Evolutionary conservation across 1,140 invertebrate species (phyloP).

Genomic region (Penaeus japonicus): DNA sequence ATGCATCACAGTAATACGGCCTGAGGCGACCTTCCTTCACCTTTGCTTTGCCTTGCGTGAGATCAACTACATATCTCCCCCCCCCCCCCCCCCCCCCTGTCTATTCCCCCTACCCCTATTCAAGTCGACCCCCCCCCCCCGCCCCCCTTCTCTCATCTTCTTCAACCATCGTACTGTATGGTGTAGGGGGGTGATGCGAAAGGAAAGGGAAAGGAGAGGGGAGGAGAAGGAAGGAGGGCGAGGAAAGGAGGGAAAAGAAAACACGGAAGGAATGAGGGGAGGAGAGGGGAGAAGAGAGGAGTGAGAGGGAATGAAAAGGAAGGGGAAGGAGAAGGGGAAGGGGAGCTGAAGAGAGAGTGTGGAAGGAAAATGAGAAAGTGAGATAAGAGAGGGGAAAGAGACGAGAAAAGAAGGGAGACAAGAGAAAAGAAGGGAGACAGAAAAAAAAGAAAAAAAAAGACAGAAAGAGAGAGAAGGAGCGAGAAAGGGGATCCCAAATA

Average conservation of each 20-base stretch:
- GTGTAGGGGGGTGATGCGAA: neutral
- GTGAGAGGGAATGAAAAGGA: neutral
- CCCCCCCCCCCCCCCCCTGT: neutral
- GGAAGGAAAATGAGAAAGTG: neutral
- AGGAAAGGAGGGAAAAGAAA: neutral
- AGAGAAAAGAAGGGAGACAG: neutral
- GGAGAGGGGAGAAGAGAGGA: neutral
- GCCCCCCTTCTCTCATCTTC: too few species aligned
- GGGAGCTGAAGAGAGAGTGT: neutral
- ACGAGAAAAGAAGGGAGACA: neutral
- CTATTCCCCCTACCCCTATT: neutral
- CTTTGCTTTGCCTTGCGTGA: too few species aligned
- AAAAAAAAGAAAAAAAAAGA: neutral
- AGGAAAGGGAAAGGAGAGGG: neutral
- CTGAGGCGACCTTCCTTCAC: too few species aligned
- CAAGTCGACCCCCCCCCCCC: too few species aligned
- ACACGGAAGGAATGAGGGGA: neutral
- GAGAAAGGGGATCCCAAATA: neutral
- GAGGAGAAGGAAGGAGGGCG: neutral
- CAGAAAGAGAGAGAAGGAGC: neutral
- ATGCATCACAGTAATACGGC: too few species aligned
- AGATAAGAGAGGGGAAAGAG: neutral
- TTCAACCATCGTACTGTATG: too few species aligned
- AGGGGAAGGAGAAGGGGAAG: neutral
- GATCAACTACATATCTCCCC: neutral